Base-by-base conservation (phyloP, 1,140 invertebrate species). In the Pogonus chalceus region DNA sequence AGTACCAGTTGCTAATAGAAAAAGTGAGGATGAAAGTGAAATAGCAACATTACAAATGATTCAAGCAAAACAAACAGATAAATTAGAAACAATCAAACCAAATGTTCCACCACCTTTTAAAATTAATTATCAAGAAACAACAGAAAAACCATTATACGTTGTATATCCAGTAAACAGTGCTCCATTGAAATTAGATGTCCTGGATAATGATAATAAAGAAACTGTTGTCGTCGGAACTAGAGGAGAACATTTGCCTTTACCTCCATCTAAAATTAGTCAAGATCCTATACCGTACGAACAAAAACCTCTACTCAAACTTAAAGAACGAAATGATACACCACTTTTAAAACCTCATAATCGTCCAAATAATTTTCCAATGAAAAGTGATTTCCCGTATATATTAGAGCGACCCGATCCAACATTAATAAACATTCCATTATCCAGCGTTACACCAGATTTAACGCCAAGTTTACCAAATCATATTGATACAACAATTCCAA, bases 41-140 rank as follows among this genome's bases (percentile, higher is more conserved):
- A 75, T 79, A 1, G 75, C 78, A 48, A 84, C 82, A 0, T 63
- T 85, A 23, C 82, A 84, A 65, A 84, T 84, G 82, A 74, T 84
- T 31, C 73, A 77, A 57, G 72, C 72, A 0, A 74, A 70, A 57
- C 61, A 67, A 47, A 53, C 46, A 7, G 60, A 67, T 21, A 62
- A 62, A 46, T 56, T 61, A 21, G 62, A 64, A n/a, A 53, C 50
- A 14, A 49, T 54, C 10, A 55, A 55, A 49, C 37, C 20, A n/a
- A 51, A 52, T 21, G 49, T 23, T n/a, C 37, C n/a, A 43, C n/a
- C 35, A 56, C 61, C 12, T 59, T 55, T 4, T 63, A 68, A 60
- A 47, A 55, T 58, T 10, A 16, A 49, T 3, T 43, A 56, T 9
- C 54, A 60, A 21, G 62, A 65, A 20, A 65, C 60, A 0, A 69